Evolutionary conservation across 2,113 vertebrate species (phyloP).

Genomic region (Eidolon helvum): DNA sequence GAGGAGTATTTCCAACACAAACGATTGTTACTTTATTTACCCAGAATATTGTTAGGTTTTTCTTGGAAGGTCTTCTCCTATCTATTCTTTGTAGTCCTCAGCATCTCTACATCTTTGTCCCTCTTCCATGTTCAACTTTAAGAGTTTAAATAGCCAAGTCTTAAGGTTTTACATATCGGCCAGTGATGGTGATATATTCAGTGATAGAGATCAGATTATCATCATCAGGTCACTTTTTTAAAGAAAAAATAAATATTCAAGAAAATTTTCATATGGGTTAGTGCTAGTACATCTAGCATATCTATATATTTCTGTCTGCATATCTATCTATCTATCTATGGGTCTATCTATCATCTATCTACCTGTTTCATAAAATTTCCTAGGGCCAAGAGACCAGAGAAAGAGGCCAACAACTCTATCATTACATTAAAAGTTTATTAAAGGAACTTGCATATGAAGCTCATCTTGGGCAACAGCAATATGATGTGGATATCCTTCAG

Average conservation of each 20-base stretch:
- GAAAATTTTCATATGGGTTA: not conserved
- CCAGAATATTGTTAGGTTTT: not conserved
- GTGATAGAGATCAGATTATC: not conserved
- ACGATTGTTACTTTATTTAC: not conserved
- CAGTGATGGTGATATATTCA: not conserved
- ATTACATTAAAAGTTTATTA: not conserved
- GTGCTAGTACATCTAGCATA: not conserved
- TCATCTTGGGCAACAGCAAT: not conserved
- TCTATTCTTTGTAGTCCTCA: not conserved
- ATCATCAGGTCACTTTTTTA: not conserved
- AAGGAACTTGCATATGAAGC: not conserved
- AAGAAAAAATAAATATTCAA: not conserved
- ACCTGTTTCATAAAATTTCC: not conserved
- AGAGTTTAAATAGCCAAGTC: not conserved
- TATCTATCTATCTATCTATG: not conserved
- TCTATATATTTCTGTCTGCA: not conserved
- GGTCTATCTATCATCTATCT: not conserved
- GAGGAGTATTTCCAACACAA: not conserved
- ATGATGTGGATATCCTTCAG: not conserved
- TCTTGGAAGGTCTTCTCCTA: not conserved
- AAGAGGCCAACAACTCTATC: not conserved
- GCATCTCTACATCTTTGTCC: not conserved
- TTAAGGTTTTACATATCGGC: not conserved
- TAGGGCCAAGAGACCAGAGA: not conserved
- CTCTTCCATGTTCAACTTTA: not conserved